Evolutionary conservation across 2,113 vertebrate genomes (phyloP).

Genomic region (Mellivora capensis): DNA sequence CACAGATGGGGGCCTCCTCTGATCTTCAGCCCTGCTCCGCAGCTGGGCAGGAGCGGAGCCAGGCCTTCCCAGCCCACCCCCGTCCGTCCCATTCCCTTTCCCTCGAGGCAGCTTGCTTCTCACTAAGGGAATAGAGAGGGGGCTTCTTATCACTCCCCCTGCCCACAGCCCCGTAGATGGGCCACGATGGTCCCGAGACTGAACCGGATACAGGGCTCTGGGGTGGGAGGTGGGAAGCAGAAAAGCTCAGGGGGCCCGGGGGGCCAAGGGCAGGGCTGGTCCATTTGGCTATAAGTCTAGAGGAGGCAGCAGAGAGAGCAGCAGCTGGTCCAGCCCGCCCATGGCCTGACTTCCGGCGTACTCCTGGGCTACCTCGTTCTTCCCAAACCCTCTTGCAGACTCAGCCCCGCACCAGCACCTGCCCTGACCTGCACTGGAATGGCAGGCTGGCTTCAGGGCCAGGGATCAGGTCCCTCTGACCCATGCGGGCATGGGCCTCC

Average conservation of each 20-base stretch:
- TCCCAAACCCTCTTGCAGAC: background rate
- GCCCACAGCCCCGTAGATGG: background rate
- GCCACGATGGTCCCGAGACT: background rate
- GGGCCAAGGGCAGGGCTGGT: background rate
- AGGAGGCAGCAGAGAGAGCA: background rate
- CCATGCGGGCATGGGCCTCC: background rate
- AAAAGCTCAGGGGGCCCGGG: background rate
- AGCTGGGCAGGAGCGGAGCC: slow-evolving; percentile 74
- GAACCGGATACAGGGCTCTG: background rate
- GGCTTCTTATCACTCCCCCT: background rate
- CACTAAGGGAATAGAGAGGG: background rate
- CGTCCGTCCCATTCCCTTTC: background rate
- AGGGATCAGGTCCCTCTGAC: background rate
- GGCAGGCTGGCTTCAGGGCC: background rate
- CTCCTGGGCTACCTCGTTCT: background rate
- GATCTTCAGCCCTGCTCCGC: slow-evolving; percentile 75
- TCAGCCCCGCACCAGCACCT: background rate
- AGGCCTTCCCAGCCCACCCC: slow-evolving; percentile 26
- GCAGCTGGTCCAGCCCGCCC: background rate
- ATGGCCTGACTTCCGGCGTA: background rate
- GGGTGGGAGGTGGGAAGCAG: background rate
- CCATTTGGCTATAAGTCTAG: background rate
- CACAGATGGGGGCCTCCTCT: slow-evolving; percentile 73
- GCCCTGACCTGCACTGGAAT: background rate
- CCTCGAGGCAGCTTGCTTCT: background rate